Conservation (phyloP, 2,888 invertebrate species). For the Thymelicus lineola region DNA sequence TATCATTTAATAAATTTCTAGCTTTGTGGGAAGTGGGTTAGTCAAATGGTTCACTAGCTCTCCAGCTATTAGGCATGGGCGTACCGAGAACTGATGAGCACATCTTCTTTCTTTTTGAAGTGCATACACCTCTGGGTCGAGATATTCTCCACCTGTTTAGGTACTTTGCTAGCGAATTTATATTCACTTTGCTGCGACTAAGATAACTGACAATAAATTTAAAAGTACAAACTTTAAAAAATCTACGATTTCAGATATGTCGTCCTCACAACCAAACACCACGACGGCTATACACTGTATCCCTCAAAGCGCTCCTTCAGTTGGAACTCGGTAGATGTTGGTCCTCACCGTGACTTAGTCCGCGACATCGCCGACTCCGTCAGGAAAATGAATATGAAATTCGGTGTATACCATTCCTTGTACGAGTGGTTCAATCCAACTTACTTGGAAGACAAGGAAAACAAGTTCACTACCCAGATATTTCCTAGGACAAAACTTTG, state of each 20-base stretch:
- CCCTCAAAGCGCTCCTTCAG: slow-evolving; percentile 92
- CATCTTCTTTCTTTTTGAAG: no score
- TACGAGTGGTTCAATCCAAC: slow-evolving; percentile 96
- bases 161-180: no score
- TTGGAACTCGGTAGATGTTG: slow-evolving; percentile 93
- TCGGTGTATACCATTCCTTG: slow-evolving; percentile 94
- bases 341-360: slow-evolving; percentile 91
- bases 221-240: no score
- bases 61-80: no score
- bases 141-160: no score
- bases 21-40: no score
- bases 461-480: slow-evolving; percentile 85
- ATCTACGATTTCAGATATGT: slow-evolving; percentile 82
- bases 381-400: slow-evolving; percentile 86
- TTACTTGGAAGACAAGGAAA: slow-evolving; percentile 89
- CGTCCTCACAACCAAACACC: slow-evolving; percentile 94
- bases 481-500: slow-evolving; percentile 90
- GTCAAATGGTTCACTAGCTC: no score
- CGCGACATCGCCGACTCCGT: slow-evolving; percentile 91
- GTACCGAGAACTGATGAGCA: no score
- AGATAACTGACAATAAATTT: no score
- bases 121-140: no score
- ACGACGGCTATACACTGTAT: slow-evolving; percentile 94
- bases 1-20: no score
- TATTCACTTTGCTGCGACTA: no score